Evolutionary conservation across 2,888 invertebrate species (phyloP).

Genomic region (Chironomus riparius): DNA sequence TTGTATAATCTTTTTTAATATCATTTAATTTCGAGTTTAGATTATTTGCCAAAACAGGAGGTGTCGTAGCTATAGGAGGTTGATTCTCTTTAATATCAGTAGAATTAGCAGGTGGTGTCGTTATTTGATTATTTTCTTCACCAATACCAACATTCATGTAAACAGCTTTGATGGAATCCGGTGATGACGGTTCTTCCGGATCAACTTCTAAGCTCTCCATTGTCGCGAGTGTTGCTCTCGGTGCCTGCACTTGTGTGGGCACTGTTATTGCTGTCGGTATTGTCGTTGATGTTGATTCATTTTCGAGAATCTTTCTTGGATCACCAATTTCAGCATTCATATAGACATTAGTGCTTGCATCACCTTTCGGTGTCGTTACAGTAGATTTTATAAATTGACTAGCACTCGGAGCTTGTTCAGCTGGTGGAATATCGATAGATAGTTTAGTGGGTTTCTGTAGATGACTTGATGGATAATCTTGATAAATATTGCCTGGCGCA

Average conservation of each 20-base stretch:
- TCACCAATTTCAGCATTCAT: conserved; percentile 11
- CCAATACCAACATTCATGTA: conserved; percentile 23
- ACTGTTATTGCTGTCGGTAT: neutral
- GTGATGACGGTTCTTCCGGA: conserved; percentile 6
- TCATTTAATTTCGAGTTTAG: conserved; percentile 25
- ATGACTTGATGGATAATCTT: conserved; percentile 46
- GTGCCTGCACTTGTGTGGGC: neutral
- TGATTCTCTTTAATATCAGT: conserved; percentile 10
- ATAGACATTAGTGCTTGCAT: conserved; percentile 13
- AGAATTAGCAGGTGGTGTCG: neutral
- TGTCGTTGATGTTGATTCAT: neutral
- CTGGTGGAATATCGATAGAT: conserved; percentile 38
- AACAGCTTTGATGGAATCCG: conserved; percentile 7
- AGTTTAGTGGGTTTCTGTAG: conserved; percentile 29
- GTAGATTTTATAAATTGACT: neutral
- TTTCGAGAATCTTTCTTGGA: neutral
- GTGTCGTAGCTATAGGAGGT: conserved; percentile 9
- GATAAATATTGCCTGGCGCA: conserved; percentile 47
- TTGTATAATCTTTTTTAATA: conserved; percentile 21
- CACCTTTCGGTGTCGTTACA: neutral
- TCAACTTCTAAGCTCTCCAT: conserved; percentile 19
- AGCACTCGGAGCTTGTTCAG: conserved; percentile 37
- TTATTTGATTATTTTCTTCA: conserved; percentile 1
- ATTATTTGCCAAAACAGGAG: conserved; percentile 18
- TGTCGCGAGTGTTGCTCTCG: neutral